phyloP scores from a whole-genome alignment of 2,113 vertebrate species.

The Phyllostomus discolor region DNA sequence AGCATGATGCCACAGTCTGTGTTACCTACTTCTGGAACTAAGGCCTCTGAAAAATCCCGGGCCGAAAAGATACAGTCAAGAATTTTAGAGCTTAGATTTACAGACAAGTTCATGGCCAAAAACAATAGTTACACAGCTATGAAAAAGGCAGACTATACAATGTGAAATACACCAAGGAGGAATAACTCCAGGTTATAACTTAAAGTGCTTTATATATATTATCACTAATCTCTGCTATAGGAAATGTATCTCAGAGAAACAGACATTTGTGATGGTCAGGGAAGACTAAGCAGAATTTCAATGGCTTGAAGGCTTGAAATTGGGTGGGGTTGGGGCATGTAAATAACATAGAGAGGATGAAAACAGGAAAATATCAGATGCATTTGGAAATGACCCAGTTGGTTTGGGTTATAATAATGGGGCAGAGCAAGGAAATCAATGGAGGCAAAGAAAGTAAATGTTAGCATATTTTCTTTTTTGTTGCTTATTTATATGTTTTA shows the following conservation, averaged over 20 bases:
- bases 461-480: not conserved
- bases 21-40: not conserved
- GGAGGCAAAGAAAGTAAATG: not conserved
- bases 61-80: not conserved
- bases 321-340: not conserved
- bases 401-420: not conserved
- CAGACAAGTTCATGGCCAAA: not conserved
- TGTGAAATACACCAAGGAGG: not conserved
- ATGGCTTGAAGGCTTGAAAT: not conserved
- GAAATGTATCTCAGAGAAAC: not conserved
- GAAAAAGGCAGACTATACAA: not conserved
- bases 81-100: not conserved
- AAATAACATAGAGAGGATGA: not conserved
- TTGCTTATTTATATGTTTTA: not conserved
- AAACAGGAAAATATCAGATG: not conserved
- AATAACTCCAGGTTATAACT: not conserved
- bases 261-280: not conserved
- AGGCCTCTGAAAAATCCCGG: not conserved
- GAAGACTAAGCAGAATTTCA: not conserved
- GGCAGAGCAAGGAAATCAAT: not conserved
- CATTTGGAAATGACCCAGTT: not conserved
- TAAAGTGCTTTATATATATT: not conserved
- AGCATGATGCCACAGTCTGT: not conserved
- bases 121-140: not conserved
- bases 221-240: not conserved